phyloP scores from a whole-genome alignment of 37 sponge, comb jelly and placozoan species.

The Spongilla lacustris region DNA sequence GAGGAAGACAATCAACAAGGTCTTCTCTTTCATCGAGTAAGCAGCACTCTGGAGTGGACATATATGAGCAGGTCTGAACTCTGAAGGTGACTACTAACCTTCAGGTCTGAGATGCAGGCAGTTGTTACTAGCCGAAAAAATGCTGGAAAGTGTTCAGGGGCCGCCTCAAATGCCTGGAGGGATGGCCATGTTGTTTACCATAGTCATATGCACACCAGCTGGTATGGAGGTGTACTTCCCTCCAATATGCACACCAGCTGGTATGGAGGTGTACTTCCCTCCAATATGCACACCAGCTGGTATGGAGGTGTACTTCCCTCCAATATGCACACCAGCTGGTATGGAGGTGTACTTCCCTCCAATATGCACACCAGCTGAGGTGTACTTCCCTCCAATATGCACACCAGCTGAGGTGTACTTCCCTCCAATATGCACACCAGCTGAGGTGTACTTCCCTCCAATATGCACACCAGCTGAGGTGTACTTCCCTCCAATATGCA shows the following conservation, averaged over 20 bases:
- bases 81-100: constrained; percentile 26
- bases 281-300: neutral
- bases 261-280: no score
- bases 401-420: no score
- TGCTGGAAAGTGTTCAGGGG: constrained; percentile 54
- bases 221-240: no score
- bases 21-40: constrained; percentile 79
- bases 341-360: neutral
- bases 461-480: no score
- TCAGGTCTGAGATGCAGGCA: constrained; percentile 5
- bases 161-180: constrained; percentile 32
- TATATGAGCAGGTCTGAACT: no score
- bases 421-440: no score
- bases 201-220: no score
- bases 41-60: constrained; percentile 48
- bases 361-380: no score
- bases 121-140: constrained; percentile 42
- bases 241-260: no score
- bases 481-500: no score
- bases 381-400: no score
- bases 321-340: neutral
- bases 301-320: neutral
- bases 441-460: no score
- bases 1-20: constrained; percentile 86
- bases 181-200: neutral